Conservation (phyloP, 2,797 vertebrate species). For the Poeciliopsis paucimaculata region DNA sequence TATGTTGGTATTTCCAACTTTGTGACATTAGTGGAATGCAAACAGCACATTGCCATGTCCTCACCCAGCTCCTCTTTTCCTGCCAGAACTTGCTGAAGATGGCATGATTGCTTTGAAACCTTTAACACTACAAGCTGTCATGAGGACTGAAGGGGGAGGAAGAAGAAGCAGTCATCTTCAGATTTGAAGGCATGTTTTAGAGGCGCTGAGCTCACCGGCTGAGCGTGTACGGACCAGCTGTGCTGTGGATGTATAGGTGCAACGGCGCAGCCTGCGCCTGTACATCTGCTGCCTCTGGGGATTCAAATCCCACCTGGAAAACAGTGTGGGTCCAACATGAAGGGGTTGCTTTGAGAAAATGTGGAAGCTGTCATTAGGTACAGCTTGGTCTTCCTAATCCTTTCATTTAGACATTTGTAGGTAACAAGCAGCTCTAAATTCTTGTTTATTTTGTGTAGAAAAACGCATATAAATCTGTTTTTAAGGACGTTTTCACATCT, state of each 20-base stretch:
- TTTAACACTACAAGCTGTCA: conserved; percentile 12
- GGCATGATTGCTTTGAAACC: conserved; percentile 2
- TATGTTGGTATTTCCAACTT: conserved; percentile 39
- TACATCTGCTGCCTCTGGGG: conserved; percentile 34
- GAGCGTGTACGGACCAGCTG: conserved; percentile 45
- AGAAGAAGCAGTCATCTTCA: conserved; percentile 35
- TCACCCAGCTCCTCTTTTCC: conserved; percentile 3
- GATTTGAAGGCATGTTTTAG: conserved; percentile 36
- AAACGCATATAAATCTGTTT: not conserved
- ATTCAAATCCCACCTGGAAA: conserved; percentile 39
- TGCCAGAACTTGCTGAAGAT: conserved; percentile 33
- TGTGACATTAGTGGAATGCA: conserved; percentile 33
- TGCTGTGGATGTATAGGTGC: conserved; percentile 20
- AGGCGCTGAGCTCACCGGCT: conserved; percentile 23
- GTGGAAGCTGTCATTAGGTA: conserved; percentile 36
- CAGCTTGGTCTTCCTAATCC: conserved; percentile 1
- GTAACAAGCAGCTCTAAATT: not conserved
- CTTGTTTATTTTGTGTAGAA: not conserved
- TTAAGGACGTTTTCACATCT: not conserved
- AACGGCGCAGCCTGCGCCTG: conserved; percentile 5
- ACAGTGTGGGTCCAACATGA: not conserved
- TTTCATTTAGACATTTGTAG: conserved; percentile 20
- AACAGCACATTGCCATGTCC: conserved; percentile 14
- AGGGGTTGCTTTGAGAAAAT: conserved; percentile 12
- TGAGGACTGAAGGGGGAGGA: conserved; percentile 25